Base-by-base conservation (phyloP, 2,888 invertebrate genomes). In the Apamea crenata region DNA sequence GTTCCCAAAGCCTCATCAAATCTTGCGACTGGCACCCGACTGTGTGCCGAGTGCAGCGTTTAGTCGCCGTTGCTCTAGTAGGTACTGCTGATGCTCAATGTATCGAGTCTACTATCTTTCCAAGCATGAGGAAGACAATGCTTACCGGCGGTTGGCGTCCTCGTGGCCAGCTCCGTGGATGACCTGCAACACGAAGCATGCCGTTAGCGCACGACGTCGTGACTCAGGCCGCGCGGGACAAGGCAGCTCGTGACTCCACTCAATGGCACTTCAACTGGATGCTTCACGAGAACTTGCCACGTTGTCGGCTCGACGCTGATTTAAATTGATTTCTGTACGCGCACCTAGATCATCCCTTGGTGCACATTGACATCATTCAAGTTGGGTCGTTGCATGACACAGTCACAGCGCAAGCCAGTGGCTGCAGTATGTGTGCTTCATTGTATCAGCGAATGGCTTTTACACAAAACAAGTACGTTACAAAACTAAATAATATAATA, bases 161-260 rank as follows among this genome's bases (percentile, higher is more conserved):
- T 87, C 80, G 16, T 68, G 65, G 44, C 78, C 80, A 16, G 84
- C 91, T 32, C 94, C 94, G 81, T 94, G 95, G 32, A 95, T 94
- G 1, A 95, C 93, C 94, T 95, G 92, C 36, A 90, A 91, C 74
- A 81, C 61, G 21, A 61, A 75, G 59, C 47, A 47, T 16, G n/a
- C n/a, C 10, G n/a, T 73, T 18, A 75, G 29, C 40, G 40, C 0
- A 53, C 36, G 53, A 10, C 25, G 3, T 53, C 32, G 32, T 6
- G 6, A 18, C 32, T 25, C 36, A 25, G 16, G 32, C 25, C 50
- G 25, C 50, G 32, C 29, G 50, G 25, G 32, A 32, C 69, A 25
- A 6, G 10, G 1, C 70, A n/a, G 36, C n/a, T 36, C 36, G 36
- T 36, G 40, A 40, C 18, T 29, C 16, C 21, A 21, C n/a, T n/a